These are phyloP conservation scores for Nyctibius grandis DNA, from an alignment of 2,797 vertebrate species.

Conservation along the genomic window DNA sequence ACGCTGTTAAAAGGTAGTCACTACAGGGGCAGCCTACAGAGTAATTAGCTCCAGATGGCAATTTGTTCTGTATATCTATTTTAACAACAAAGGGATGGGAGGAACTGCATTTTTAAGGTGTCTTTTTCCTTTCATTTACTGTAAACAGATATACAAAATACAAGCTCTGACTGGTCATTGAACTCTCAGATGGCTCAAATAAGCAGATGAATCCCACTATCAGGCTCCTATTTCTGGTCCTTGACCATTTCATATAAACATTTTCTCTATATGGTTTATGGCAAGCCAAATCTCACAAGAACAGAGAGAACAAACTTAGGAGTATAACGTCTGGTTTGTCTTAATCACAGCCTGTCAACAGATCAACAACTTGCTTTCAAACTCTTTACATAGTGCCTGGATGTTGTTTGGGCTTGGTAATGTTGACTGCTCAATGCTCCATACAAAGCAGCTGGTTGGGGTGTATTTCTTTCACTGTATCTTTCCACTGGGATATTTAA, in stretches of 20 bases:
- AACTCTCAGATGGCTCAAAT: not conserved
- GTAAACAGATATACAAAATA: not conserved
- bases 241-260: not conserved
- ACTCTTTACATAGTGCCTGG: not conserved
- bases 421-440: not conserved
- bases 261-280: not conserved
- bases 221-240: not conserved
- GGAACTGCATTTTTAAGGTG: not conserved
- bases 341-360: not conserved
- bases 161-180: fast-evolving
- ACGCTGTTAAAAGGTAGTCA: not conserved
- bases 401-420: not conserved
- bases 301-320: not conserved
- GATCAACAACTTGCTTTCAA: not conserved
- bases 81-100: not conserved
- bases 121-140: not conserved
- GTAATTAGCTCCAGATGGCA: not conserved
- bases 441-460: not conserved
- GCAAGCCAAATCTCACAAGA: not conserved
- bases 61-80: not conserved
- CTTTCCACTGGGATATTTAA: not conserved
- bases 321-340: not conserved
- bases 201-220: not conserved
- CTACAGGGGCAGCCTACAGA: not conserved
- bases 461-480: not conserved